Evolutionary conservation across 2,113 vertebrate genomes (phyloP), one percentile per base, ranked within the genome.

Genomic region (Chamaea fasciata): DNA sequence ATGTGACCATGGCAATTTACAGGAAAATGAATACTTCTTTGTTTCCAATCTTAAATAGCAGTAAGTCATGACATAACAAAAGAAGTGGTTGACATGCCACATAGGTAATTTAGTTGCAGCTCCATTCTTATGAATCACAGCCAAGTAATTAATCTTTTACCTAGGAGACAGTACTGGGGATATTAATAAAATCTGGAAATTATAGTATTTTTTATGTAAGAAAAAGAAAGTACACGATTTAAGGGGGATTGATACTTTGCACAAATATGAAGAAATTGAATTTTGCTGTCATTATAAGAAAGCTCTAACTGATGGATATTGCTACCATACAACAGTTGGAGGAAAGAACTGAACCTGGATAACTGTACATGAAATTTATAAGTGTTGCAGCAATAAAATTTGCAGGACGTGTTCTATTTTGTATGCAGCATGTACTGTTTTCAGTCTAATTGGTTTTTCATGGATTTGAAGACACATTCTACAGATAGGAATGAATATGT

Each of bases 91-190:
- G 89, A 90, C 93, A 44, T 68, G 55, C 47, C 60, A 89, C 71
- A 62, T 89, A 52, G 27, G 81, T 94, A 95, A 97, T 97, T 97
- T 88, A 91, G 67, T 83, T 96, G 64, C 67, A 95, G 52, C 50
- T 95, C 59, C 56, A 77, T 91, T 96, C 84, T 33, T 95, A 78
- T 78, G 96, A 96, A 94, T 92, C 90, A 70, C 21, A 87, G 92
- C 56, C 73, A 96, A 97, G 86, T 95, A 98, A 97, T 97, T 97
- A 97, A 96, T 97, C 91, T 96, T 97, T 96, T 96, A 91, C 94
- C 91, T 95, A 88, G 55, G 93, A 98, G 94, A 96, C 73, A 81
- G 73, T 74, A 71, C 39, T 83, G 56, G 50, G 39, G 68, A 90
- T 94, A 93, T 95, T 96, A 97, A 96, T 93, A 96, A 97, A 96